Evolutionary conservation across 2,888 invertebrate genomes (phyloP), one percentile per base, ranked within the genome.

Genomic region (Blastobasis adustella): DNA sequence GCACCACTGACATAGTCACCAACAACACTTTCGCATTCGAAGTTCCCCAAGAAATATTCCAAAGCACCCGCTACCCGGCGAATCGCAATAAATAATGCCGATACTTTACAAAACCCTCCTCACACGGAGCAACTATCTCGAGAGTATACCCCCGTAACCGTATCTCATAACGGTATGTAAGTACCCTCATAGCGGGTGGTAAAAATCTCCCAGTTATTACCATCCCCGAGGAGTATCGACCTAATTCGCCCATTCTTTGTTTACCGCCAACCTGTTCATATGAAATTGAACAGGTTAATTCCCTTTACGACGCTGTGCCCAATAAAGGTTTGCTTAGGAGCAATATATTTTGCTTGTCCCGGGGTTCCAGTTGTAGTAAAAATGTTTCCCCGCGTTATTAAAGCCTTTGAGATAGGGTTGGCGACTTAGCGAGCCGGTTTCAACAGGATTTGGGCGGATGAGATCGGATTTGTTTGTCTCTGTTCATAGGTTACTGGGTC

Each of bases 211-310:
- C 41, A 36, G 40, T 47, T 47, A 47, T 41, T 47, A 47, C 23
- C 47, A 9, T 46, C 46, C 46, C 46, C n/a, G 5, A 46, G 39
- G 49, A 43, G 49, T 23, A 39, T 45, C 49, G 46, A 51, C 54
- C 48, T 51, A 44, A 49, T 51, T 49, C 51, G 45, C 7, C 10
- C 10, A 38, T 38, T 53, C 53, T 54, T 53, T 56, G 58, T 62
- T 60, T 58, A 57, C 58, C 48, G 49, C 51, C 51, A 54, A 57
- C 58, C 55, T 58, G 56, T 59, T 62, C 60, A 61, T 62, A 62
- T 60, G 59, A 60, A 62, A 61, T 55, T 58, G 60, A 62, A 60
- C 60, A 60, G 63, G 61, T 63, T 66, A 64, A 65, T 65, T 60
- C 63, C 54, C 59, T 58, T 63, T 62, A 59, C 59, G 59, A 55